Evolutionary conservation across 1,140 invertebrate species (phyloP).

Genomic region (Orius insidiosus): DNA sequence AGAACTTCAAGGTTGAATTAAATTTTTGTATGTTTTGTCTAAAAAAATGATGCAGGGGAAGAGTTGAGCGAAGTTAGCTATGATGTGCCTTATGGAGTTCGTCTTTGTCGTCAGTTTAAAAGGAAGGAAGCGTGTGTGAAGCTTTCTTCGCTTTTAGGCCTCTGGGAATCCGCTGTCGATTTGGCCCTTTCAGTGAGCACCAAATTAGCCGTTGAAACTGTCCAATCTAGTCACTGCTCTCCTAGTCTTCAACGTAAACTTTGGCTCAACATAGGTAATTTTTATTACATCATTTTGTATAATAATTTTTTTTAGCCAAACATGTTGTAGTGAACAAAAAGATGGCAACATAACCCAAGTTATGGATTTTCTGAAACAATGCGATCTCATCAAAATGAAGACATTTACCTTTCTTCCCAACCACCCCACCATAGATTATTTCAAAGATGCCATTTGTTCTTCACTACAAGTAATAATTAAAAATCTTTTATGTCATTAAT

Average conservation of each 20-base stretch:
- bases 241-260: slow-evolving; percentile 60
- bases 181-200: slow-evolving; percentile 70
- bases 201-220: slow-evolving; percentile 73
- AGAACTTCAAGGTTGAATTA: slow-evolving; percentile 50
- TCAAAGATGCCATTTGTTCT: slow-evolving; percentile 88
- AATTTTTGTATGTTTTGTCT: neutral
- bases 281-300: neutral
- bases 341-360: slow-evolving; percentile 62
- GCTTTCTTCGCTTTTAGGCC: slow-evolving; percentile 72
- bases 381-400: slow-evolving; percentile 85
- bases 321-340: slow-evolving; percentile 81
- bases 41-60: slow-evolving; percentile 51
- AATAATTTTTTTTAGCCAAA: slow-evolving; percentile 42
- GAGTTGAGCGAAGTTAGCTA: slow-evolving; percentile 45
- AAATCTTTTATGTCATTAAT: neutral
- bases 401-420: slow-evolving; percentile 98
- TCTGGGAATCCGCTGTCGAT: slow-evolving; percentile 87
- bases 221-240: slow-evolving; percentile 25
- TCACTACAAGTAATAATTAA: slow-evolving; percentile 48
- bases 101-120: slow-evolving; percentile 49
- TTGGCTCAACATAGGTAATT: slow-evolving; percentile 84
- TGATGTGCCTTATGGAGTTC: slow-evolving; percentile 64
- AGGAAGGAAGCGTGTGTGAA: slow-evolving; percentile 72
- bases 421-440: slow-evolving; percentile 95
- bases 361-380: slow-evolving; percentile 78